These are phyloP conservation scores for Nemapogon koenigi DNA, from an alignment of 2,888 invertebrate species.

Conservation along the genomic window DNA sequence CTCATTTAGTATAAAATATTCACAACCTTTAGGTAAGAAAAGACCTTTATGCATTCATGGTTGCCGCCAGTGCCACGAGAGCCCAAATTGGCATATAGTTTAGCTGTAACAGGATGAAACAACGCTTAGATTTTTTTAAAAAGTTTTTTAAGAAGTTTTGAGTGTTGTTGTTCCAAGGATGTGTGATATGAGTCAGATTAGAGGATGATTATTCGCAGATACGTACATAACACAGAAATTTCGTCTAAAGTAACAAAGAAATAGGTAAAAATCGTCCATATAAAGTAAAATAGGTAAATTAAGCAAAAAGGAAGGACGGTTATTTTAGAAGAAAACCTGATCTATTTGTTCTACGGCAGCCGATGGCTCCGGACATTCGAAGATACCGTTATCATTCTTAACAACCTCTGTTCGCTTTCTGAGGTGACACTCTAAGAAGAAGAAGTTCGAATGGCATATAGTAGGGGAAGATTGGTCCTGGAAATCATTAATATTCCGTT, in stretches of 20 bases:
- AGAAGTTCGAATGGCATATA: conserved; percentile 7
- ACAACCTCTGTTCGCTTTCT: no score
- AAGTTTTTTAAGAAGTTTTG: background rate
- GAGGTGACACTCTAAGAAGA: conserved; percentile 7
- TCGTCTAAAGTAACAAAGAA: no score
- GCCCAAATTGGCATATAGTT: conserved; percentile 8
- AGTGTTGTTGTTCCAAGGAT: background rate
- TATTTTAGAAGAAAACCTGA: background rate
- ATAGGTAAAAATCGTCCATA: no score
- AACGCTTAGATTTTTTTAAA: background rate
- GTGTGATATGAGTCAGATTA: background rate
- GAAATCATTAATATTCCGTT: no score
- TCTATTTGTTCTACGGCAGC: background rate
- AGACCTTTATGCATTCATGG: conserved; percentile 4
- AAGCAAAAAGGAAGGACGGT: background rate
- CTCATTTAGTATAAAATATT: no score
- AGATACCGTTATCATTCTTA: no score
- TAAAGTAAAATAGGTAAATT: background rate
- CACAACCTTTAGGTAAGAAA: background rate
- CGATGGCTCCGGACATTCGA: no score
- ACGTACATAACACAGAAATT: no score
- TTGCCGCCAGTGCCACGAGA: conserved; percentile 5
- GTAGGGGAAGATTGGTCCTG: conserved; percentile 6
- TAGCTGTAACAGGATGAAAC: conserved; percentile 6
- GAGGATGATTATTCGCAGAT: background rate